These are phyloP conservation scores for Amphiduros pacificus DNA, from an alignment of 2,888 invertebrate genomes.

Conservation along the genomic window DNA sequence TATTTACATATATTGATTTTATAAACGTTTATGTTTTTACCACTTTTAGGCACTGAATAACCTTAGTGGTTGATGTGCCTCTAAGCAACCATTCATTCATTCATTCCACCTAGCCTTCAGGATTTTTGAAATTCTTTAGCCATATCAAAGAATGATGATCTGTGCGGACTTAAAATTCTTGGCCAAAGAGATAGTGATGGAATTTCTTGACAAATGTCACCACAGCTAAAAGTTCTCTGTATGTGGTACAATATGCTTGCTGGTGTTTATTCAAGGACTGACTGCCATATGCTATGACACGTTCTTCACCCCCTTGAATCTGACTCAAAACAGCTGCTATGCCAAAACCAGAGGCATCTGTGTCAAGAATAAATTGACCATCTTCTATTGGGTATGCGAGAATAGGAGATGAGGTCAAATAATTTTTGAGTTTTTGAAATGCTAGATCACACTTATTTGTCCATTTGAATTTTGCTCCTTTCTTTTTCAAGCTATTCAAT, in stretches of 20 bases:
- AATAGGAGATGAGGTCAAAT: neutral
- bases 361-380: neutral
- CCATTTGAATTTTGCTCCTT: neutral
- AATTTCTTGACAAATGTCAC: neutral
- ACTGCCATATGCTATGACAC: neutral
- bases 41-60: too few relatives aligned
- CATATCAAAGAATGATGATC: constrained; percentile 1
- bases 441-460: neutral
- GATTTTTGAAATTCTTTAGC: neutral
- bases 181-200: neutral
- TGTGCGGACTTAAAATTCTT: neutral
- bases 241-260: neutral
- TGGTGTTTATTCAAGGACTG: neutral
- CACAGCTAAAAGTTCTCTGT: neutral
- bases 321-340: neutral
- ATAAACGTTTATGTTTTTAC: too few relatives aligned
- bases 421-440: neutral
- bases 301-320: neutral
- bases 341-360: neutral
- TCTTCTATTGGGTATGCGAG: neutral
- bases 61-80: too few relatives aligned
- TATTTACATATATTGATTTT: too few relatives aligned
- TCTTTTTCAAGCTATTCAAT: neutral
- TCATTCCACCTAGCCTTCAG: neutral
- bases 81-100: too few relatives aligned